phyloP scores from a whole-genome alignment of 1,140 invertebrate genomes.

The Ephestia elutella region DNA sequence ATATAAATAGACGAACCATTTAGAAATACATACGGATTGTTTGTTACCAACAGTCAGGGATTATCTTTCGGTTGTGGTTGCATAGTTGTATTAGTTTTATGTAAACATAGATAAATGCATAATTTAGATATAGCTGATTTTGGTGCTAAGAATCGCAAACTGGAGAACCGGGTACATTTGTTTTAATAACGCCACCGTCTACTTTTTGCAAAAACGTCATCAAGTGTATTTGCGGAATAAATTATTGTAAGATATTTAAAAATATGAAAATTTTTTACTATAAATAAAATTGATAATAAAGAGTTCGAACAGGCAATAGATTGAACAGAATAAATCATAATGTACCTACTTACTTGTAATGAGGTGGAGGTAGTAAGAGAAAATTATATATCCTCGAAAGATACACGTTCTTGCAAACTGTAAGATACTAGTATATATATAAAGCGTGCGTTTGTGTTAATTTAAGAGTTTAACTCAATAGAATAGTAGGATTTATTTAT shows the following conservation, averaged over 20 bases:
- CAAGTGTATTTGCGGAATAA: not conserved
- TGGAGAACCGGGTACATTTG: conserved; percentile 40
- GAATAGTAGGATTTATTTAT: not conserved
- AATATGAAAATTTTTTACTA: too few species aligned
- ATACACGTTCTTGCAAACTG: not conserved
- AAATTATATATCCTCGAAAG: too few species aligned
- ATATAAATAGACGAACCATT: too few species aligned
- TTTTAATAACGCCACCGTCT: conserved; percentile 4
- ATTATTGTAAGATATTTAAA: not conserved
- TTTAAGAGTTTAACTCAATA: not conserved
- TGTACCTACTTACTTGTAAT: too few species aligned
- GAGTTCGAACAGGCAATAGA: too few species aligned
- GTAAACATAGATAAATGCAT: conserved; percentile 4
- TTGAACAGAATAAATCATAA: too few species aligned
- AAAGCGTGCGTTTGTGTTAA: not conserved
- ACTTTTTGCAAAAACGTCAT: not conserved
- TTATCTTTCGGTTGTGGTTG: conserved; percentile 41
- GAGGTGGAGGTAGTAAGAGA: too few species aligned
- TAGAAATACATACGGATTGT: conserved; percentile 22
- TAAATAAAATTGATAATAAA: too few species aligned
- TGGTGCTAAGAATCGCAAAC: conserved; percentile 47
- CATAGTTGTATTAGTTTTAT: conserved; percentile 13
- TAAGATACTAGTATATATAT: not conserved
- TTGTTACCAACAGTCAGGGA: conserved; percentile 45
- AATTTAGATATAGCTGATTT: conserved; percentile 42